Base-by-base conservation (phyloP, 2,888 invertebrate genomes). In the Julus scanicus region DNA sequence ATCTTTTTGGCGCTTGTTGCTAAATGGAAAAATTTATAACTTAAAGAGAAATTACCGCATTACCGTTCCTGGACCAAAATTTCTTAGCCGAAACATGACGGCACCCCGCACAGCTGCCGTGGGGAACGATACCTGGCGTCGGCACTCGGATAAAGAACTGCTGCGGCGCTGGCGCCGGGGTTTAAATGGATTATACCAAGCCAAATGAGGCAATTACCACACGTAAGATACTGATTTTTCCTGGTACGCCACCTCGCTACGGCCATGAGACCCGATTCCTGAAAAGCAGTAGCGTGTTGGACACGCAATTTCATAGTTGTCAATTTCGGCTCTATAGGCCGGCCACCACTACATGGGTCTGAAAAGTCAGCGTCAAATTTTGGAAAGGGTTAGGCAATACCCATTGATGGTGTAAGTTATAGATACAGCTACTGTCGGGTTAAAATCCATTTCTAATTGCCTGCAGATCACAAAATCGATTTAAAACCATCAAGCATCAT, bases 181-280 rank as follows among this genome's bases (percentile, higher is more conserved):
- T 20, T 63, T 63, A 63, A 63, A 20, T 63, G n/a, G 63, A 63
- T 63, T 63, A 63, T 63, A 20, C n/a, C 20, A 63, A 2, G 63
- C 63, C 20, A 63, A 20, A 63, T 20, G 63, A 63, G 63, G 4
- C 63, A 63, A 63, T 63, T 63, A 63, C 63, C 63, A 63, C 63
- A 63, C 63, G 20, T 63, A 20, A 63, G 15, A 57, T 17, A 57
- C 57, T 11, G 15, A 57, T 29, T 63, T 63, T 63, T 63, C 20
- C 63, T 15, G 9, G n/a, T 63, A 20, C 63, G 9, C 9, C 20
- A 63, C 63, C 63, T 63, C 20, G 13, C 63, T 0, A 29, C 29
- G 29, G 29, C 29, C 29, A 29, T 29, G 29, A 29, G 29, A 29
- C 29, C 29, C 29, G 29, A 29, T 29, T 29, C 1, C 29, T 29